Evolutionary conservation across 2,113 vertebrate species (phyloP).

Genomic region (Brachypteracias leptosomus): DNA sequence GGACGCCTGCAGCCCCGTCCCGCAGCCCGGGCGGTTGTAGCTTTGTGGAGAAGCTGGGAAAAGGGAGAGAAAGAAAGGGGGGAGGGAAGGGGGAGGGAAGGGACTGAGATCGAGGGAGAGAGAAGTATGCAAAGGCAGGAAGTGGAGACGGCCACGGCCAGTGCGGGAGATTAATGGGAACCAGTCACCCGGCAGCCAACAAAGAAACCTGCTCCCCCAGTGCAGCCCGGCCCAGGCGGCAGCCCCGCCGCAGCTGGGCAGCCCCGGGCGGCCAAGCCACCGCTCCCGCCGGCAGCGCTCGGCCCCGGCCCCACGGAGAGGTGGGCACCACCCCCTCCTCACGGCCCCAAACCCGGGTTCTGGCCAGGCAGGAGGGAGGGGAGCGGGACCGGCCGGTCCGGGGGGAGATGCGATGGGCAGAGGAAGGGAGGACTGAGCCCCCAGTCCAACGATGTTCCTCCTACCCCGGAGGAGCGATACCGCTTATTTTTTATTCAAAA

Average conservation of each 20-base stretch:
- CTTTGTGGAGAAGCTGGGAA: slow-evolving; percentile 40
- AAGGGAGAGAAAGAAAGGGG: slow-evolving; percentile 15
- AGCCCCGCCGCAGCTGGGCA: background rate
- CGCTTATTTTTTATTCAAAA: background rate
- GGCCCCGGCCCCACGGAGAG: background rate
- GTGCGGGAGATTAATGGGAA: slow-evolving; percentile 70
- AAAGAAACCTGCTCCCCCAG: slow-evolving; percentile 38
- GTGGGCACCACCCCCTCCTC: background rate
- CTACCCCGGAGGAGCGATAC: background rate
- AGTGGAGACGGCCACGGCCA: slow-evolving; percentile 63
- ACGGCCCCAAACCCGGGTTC: background rate
- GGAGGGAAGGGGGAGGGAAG: slow-evolving; percentile 8
- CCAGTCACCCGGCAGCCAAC: slow-evolving; percentile 55
- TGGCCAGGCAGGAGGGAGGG: background rate
- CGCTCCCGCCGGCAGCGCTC: background rate
- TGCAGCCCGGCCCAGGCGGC: background rate
- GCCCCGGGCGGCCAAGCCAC: background rate
- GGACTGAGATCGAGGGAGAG: slow-evolving; percentile 11
- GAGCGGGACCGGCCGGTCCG: background rate
- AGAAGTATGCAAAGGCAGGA: slow-evolving; percentile 68
- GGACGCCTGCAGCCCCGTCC: background rate
- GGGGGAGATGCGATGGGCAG: background rate
- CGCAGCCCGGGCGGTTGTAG: background rate
- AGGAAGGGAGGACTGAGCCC: background rate
- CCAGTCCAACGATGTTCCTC: background rate